Base-by-base conservation (phyloP, 1,140 invertebrate genomes). In the Chlorops oryzae region DNA sequence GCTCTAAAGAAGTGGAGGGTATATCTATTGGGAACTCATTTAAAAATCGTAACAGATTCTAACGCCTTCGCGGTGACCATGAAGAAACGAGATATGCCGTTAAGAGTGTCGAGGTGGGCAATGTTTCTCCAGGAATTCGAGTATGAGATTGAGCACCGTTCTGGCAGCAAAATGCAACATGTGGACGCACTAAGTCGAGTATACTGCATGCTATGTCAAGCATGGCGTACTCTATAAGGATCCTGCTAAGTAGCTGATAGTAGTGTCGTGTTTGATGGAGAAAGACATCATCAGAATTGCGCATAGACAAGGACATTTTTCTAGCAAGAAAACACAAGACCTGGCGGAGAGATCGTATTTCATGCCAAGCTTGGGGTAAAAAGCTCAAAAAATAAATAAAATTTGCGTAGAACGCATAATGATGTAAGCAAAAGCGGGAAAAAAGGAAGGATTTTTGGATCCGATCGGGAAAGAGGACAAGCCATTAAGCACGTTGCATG, bases 21-120 rank as follows among this genome's bases (percentile, higher is more conserved):
- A 9, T 53, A 53, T 42, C 32, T 53, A 35, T 27, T 43, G 18
- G 51, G 37, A 17, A 35, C 7, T 13, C 10, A 23, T 15, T 51
- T 47, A 40, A 51, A 45, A 43, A 40, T 51, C n/a, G 27, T 47
- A 17, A 47, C 44, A 5, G 65, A 69, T 51, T 72, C 63, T 41
- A 23, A 52, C 53, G 65, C 65, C 13, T 68, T 72, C 21, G 37
- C 61, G 37, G 52, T 49, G 15, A 64, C 61, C 0, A 47, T 68
- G 50, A 53, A 53, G 2, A 65, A 65, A 39, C 64, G 59, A 51
- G 71, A 74, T 15, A 38, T 73, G 13, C 28, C 57, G 0, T 21
- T 59, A 7, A 64, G 54, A 59, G 57, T 74, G 3, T 55, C 57
- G 3, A 32, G 57, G 15, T 64, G 57, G 59, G 51, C 56, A 12